Conservation (phyloP, 2,113 vertebrate species). For the Actenoides hombroni region DNA sequence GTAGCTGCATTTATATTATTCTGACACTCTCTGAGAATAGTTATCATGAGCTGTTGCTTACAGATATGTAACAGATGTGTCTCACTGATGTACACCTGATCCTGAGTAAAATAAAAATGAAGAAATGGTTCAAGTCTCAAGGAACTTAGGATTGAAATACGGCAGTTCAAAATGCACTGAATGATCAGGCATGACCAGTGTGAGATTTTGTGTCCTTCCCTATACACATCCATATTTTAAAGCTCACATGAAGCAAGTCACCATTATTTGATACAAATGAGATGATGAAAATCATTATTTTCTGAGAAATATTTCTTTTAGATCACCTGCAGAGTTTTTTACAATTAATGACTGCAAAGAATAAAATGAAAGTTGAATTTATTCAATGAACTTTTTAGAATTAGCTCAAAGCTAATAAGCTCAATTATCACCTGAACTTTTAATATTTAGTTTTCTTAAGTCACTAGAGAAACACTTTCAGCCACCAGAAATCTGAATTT, state of each 20-base stretch:
- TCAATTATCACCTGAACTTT: background rate
- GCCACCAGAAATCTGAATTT: conserved; percentile 11
- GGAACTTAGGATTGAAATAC: background rate
- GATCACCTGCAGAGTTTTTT: background rate
- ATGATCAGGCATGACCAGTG: background rate
- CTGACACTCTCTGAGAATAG: background rate
- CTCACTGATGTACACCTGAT: background rate
- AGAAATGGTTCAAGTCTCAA: background rate
- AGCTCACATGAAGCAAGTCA: background rate
- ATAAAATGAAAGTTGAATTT: background rate
- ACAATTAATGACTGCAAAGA: background rate
- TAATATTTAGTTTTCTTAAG: background rate
- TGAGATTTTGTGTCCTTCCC: background rate
- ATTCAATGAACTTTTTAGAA: background rate
- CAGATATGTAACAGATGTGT: background rate
- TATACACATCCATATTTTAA: background rate
- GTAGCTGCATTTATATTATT: background rate
- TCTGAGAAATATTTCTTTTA: background rate
- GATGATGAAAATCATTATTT: background rate
- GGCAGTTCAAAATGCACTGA: background rate
- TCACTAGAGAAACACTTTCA: background rate
- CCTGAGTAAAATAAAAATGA: background rate
- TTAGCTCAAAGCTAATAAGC: background rate
- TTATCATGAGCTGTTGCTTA: background rate
- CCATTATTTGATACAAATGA: background rate